Conservation (phyloP, 2,113 vertebrate genomes). For the Odocoileus hemionus region DNA sequence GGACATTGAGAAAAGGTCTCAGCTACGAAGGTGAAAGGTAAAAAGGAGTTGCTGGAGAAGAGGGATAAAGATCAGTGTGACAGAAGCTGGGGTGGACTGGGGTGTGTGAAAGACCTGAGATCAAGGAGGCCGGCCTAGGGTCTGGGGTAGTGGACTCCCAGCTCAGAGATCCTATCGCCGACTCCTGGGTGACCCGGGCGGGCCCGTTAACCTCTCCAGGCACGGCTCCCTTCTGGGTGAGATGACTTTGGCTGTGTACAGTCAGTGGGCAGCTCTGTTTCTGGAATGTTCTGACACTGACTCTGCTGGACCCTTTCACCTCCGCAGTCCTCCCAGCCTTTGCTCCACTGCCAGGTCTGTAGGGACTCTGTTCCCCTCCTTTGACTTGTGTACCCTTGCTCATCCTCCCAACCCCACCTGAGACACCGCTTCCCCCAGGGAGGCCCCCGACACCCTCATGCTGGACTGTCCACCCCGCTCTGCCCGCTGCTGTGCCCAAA, state of each 20-base stretch:
- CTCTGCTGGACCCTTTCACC: not conserved
- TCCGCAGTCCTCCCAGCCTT: not conserved
- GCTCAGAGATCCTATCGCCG: accelerated
- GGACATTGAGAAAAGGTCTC: conserved; percentile 31
- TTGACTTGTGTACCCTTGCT: not conserved
- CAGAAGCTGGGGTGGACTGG: not conserved
- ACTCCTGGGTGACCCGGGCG: accelerated
- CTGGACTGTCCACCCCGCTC: not conserved
- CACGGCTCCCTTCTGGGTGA: not conserved
- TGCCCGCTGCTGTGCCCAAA: too few species aligned
- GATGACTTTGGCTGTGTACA: not conserved
- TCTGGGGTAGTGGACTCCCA: not conserved
- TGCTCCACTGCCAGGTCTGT: not conserved
- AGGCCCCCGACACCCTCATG: accelerated
- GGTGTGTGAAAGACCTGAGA: not conserved
- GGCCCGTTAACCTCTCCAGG: not conserved
- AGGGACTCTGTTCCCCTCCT: not conserved
- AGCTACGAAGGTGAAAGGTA: conserved; percentile 6
- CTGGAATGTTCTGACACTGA: not conserved
- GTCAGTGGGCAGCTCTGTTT: not conserved
- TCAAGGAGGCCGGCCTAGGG: not conserved
- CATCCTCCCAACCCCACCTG: not conserved
- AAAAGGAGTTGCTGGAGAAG: not conserved
- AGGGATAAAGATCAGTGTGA: not conserved
- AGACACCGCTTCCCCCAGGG: not conserved